These are phyloP conservation scores for Parnassius smintheus DNA, from an alignment of 2,888 invertebrate species.

Conservation along the genomic window DNA sequence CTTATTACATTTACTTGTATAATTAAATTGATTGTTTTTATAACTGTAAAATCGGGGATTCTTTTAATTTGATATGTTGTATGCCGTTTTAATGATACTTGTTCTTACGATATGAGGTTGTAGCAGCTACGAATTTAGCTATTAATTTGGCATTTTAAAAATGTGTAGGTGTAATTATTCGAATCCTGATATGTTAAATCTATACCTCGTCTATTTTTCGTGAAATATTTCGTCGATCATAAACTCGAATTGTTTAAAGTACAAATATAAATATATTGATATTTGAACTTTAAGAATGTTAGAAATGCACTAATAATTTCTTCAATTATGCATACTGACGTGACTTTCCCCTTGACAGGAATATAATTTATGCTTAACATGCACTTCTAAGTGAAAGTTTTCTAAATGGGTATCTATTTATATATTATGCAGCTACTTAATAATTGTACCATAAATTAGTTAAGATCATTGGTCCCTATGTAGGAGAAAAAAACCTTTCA, in stretches of 20 bases:
- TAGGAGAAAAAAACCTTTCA: not conserved
- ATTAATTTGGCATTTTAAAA: constrained; percentile 39
- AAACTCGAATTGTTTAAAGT: not conserved
- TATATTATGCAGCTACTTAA: constrained; percentile 5
- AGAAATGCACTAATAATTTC: constrained; percentile 63
- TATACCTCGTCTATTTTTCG: not conserved
- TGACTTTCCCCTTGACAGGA: constrained; percentile 36
- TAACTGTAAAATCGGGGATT: constrained; percentile 31
- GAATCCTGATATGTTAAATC: constrained; percentile 16
- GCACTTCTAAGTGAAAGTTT: constrained; percentile 37
- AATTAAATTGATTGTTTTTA: constrained; percentile 20
- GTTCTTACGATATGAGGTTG: not conserved
- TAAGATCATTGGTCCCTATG: constrained; percentile 1
- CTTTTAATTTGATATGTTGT: constrained; percentile 20
- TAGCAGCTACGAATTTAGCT: constrained; percentile 30
- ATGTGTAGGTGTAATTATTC: constrained; percentile 46
- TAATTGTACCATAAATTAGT: constrained; percentile 6
- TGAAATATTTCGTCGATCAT: not conserved
- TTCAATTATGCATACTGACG: constrained; percentile 34
- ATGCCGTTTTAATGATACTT: constrained; percentile 25
- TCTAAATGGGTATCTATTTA: constrained; percentile 10
- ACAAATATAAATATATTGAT: not conserved
- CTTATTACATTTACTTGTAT: no score
- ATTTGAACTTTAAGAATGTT: no score
- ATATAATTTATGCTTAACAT: constrained; percentile 36